These are phyloP conservation scores for Entomobrya multifasciata DNA, from an alignment of 2,888 invertebrate species.

Conservation along the genomic window DNA sequence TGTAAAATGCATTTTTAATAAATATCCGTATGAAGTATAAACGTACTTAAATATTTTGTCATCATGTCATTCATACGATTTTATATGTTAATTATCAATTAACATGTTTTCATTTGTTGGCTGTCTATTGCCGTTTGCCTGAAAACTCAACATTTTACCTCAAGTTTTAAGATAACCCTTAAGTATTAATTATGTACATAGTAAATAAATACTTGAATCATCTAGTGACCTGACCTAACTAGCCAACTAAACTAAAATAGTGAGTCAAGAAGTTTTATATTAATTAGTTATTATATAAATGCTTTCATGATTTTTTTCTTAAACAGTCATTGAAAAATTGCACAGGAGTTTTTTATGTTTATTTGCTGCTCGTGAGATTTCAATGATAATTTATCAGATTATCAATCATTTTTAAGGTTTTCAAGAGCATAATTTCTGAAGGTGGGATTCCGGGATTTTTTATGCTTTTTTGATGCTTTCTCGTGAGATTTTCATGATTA, in stretches of 20 bases:
- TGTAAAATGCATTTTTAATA: background rate
- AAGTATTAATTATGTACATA: too few relatives aligned
- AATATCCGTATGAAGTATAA: background rate
- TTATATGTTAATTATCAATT: too few relatives aligned
- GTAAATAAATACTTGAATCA: too few relatives aligned
- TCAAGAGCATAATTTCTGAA: conserved; percentile 55
- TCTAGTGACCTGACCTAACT: too few relatives aligned
- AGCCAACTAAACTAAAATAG: too few relatives aligned
- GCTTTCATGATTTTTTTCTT: background rate
- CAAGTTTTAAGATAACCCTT: too few relatives aligned
- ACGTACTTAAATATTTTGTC: conserved; percentile 3
- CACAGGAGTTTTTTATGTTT: conserved; percentile 31
- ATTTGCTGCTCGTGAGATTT: conserved; percentile 38
- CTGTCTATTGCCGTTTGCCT: background rate
- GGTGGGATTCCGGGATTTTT: conserved; percentile 54
- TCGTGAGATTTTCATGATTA: conserved; percentile 17
- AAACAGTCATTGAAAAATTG: conserved; percentile 71
- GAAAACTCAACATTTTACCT: too few relatives aligned
- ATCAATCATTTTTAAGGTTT: background rate
- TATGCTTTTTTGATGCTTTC: conserved; percentile 31
- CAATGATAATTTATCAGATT: conserved; percentile 30
- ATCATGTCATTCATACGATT: background rate
- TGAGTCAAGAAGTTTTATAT: conserved; percentile 39
- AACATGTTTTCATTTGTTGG: background rate
- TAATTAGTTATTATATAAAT: background rate